A percentile compares a stretch with the other conserved stretches of the same genome.
These are phyloP conservation scores for Lytechinus variegatus DNA, from an alignment of 35 echinoderm and acorn worm genomes.

Conservation along the genomic window DNA sequence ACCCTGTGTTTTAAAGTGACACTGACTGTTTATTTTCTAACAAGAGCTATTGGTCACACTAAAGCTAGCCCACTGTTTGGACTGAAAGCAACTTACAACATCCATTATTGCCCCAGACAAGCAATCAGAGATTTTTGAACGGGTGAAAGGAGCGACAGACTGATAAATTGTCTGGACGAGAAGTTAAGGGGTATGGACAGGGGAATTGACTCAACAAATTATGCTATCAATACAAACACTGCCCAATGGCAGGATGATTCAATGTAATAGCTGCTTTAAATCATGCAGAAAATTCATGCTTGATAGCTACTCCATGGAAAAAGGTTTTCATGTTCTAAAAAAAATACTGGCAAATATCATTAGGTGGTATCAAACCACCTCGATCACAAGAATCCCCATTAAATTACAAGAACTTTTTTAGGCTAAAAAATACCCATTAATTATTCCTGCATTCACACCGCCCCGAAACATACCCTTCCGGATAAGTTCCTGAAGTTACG, in stretches of 20 bases:
- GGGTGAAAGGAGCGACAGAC: not conserved
- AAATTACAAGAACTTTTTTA: too few relatives aligned
- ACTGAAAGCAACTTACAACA: not conserved
- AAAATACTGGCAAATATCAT: too few relatives aligned
- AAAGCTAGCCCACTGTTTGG: constrained; percentile 20
- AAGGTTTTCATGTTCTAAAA: too few relatives aligned
- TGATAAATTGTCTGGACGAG: not conserved
- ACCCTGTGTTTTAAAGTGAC: not conserved
- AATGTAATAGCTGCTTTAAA: not conserved
- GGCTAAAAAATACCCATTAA: too few relatives aligned
- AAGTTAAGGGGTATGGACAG: constrained; percentile 9
- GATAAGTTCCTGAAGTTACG: too few relatives aligned
- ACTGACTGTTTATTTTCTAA: not conserved
- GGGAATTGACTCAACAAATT: constrained; percentile 26
- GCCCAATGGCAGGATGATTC: not conserved
- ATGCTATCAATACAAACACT: constrained; percentile 23
- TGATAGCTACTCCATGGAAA: too few relatives aligned
- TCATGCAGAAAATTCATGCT: not conserved
- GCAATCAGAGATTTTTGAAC: constrained; percentile 18
- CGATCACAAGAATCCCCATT: too few relatives aligned
- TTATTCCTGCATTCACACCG: too few relatives aligned
- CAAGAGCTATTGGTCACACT: not conserved
- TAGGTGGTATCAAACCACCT: too few relatives aligned
- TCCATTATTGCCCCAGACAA: not conserved
- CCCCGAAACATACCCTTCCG: too few relatives aligned